Evolutionary conservation across 2,113 vertebrate genomes (phyloP), one percentile per base, ranked within the genome.

Genomic region (Cervus canadensis): DNA sequence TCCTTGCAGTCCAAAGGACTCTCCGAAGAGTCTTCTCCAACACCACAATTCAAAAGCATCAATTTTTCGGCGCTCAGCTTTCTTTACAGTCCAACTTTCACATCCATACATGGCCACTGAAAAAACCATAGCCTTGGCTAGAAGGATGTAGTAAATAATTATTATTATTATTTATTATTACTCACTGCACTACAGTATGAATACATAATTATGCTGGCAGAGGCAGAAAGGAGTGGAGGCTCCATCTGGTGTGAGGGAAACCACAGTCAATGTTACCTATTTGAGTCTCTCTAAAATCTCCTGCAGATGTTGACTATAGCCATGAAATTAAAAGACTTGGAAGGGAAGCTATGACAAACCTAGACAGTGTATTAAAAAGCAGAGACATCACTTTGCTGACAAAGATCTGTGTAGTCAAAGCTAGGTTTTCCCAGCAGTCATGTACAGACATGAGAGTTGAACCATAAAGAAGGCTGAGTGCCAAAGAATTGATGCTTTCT

Each of bases 111-210:
- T 48, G 48, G 11, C 48, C 48, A 48, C 48, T 48, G 48, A 48
- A 48, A 48, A 48, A 48, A 48, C 48, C 48, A 50, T 50, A 50
- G 48, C 3, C 1, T 50, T 50, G 48, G 48, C 48, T 50, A 50
- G 48, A 7, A 45, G 30, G 50, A 30, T 1, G 3, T 16, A 30
- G 16, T 56, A 16, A 19, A 54, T 4, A 10, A 48, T 9, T 26
- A 40, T 13, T 0, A 89, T 15, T 36, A 26, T 10, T 82, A 59
- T 1, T 23, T 48, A 48, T 10, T 15, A 92, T 11, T 67, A 50
- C 13, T 43, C 40, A 19, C 5, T 45, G 12, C 45, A 33, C 15
- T 1, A 13, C 0, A 5, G 79, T 3, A n/a, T 13, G 33, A 8
- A 23, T 30, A 28, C 2, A 91, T 76, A 45, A 60, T 50, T 4